Base-by-base conservation (phyloP, 2,888 invertebrate species). In the Slavum lentiscoides region DNA sequence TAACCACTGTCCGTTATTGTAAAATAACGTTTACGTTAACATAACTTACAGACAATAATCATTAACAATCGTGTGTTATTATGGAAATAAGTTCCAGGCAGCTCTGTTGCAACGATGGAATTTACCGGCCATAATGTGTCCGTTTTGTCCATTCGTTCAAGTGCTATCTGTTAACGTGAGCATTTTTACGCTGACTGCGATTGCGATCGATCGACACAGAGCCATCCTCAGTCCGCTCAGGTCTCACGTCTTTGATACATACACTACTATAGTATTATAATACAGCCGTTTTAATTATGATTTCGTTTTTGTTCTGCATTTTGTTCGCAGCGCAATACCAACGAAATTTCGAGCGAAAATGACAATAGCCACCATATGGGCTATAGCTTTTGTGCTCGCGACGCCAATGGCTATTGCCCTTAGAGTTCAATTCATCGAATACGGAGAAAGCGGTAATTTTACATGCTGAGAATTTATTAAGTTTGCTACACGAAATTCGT, bases 131-230 rank as follows among this genome's bases (percentile, higher is more conserved):
- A 93, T 95, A 86, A 93, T 96, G 92, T 96, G 96, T 86, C 91
- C 93, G 0, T 92, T 95, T 86, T 94, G 95, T 84, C 95, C 95
- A 0, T 96, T 94, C 87, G 92, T 95, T 15, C 94, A 94, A 87
- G 91, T 93, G 0, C 88, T 96, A 21, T 93, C 93, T 83, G 94
- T 96, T 2, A 94, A 93, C 85, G 94, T 95, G n/a, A 94, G 94
- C 84, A 93, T 96, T 55, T 93, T 95, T 85, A 95, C 95, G 0
- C 87, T 96, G 30, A 94, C 94, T 17, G 94, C 94, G 74, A 94
- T 95, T 82, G 94, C 95, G 0, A 90, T 95, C 81, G 95, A 96
- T 87, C 89, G 95, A 39, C 94, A 95, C 86, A 90, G 92, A 67
- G 93, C 93, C 4, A 92, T 92, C 83, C 89, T 92, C 82, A 91